These are phyloP conservation scores for Zaprionus camerounensis DNA, from an alignment of 1,140 invertebrate genomes.

Conservation along the genomic window DNA sequence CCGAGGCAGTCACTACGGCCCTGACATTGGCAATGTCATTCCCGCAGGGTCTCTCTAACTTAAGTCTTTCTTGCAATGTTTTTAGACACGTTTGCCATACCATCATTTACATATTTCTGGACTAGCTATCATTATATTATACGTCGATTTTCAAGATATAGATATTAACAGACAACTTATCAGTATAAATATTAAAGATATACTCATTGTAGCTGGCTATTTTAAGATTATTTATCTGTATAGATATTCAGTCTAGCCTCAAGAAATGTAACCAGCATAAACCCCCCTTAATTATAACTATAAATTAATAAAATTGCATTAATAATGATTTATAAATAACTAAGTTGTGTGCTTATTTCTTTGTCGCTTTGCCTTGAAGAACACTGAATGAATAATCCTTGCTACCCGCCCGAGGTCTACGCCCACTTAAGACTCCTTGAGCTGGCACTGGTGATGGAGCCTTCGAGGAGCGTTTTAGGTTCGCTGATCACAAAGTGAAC, in stretches of 20 bases:
- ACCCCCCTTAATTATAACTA: background rate
- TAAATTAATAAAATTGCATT: background rate
- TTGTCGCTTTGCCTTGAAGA: background rate
- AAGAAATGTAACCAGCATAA: background rate
- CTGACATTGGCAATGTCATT: no score
- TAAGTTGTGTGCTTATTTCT: background rate
- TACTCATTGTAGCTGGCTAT: no score
- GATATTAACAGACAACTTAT: no score
- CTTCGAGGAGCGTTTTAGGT: conserved; percentile 1
- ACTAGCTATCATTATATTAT: no score
- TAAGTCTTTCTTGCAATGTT: no score
- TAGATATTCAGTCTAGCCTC: background rate
- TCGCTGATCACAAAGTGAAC: conserved; percentile 41
- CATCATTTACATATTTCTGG: no score
- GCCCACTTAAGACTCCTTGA: background rate
- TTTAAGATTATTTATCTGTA: no score
- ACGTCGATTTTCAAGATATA: no score
- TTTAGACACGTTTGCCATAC: no score
- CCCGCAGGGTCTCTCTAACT: no score
- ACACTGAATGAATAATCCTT: background rate
- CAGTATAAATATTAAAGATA: no score
- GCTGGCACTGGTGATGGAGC: background rate
- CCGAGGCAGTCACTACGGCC: no score
- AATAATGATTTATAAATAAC: background rate
- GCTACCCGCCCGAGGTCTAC: background rate